Evolutionary conservation across 2,888 invertebrate species (phyloP).

Genomic region (Trachelus iudaicus): DNA sequence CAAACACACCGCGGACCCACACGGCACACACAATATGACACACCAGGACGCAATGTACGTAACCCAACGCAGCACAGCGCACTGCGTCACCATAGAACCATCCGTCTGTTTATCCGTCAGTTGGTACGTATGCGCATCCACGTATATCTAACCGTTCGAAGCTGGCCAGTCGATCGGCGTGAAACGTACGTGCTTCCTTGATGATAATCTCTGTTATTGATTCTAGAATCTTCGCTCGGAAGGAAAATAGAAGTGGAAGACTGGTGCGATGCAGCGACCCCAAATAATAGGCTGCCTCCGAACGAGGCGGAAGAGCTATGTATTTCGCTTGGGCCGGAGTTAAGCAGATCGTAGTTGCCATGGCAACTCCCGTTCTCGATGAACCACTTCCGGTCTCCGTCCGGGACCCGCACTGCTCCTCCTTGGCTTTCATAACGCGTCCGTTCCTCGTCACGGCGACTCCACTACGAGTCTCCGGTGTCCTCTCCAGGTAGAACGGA

Average conservation of each 20-base stretch:
- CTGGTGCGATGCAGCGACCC: constrained; percentile 36
- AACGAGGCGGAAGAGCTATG: constrained; percentile 47
- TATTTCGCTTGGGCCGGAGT: constrained; percentile 44
- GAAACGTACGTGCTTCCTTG: neutral
- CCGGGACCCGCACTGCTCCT: constrained; percentile 11
- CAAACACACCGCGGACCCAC: constrained; percentile 40
- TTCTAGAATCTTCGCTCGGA: neutral
- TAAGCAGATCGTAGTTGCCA: constrained; percentile 51
- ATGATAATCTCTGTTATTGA: neutral
- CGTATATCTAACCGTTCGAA: neutral
- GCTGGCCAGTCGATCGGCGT: neutral
- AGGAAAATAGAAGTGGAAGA: neutral
- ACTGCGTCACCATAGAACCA: constrained; percentile 30
- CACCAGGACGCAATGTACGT: constrained; percentile 18
- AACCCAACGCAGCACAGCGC: constrained; percentile 37
- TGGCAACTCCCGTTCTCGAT: constrained; percentile 50
- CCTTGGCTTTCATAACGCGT: constrained; percentile 11
- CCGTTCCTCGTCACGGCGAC: neutral
- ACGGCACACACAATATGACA: constrained; percentile 34
- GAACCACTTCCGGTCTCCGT: constrained; percentile 46
- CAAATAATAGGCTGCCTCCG: constrained; percentile 51
- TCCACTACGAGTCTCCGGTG: neutral
- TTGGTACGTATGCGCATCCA: neutral
- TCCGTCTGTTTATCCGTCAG: neutral
- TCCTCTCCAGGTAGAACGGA: constrained; percentile 3